A percentile compares a stretch with the other conserved stretches of the same genome.
phyloP scores from a whole-genome alignment of 2,797 vertebrate species.

The Anisognathus igniventris region DNA sequence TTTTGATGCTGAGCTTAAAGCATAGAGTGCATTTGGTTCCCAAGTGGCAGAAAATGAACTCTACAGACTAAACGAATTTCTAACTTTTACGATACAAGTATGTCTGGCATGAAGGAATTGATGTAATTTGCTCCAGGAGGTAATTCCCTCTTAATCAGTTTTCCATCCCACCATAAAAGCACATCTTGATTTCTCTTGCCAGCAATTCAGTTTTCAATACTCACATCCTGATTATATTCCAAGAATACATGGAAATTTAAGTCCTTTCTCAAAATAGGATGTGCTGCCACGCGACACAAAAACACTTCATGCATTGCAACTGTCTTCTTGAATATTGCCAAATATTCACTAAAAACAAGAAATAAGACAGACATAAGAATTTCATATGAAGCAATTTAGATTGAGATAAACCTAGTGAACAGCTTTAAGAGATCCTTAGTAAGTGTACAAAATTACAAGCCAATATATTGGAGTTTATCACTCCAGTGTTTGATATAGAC shows the following conservation, averaged over 20 bases:
- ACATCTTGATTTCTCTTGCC: constrained; percentile 4
- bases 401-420: constrained; percentile 18
- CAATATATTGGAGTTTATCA: background rate
- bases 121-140: constrained; percentile 4
- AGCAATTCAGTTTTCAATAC: constrained; percentile 69
- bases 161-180: constrained; percentile 21
- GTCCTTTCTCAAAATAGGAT: constrained; percentile 95
- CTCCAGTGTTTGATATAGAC: background rate
- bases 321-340: constrained; percentile 99
- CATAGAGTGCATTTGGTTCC: background rate
- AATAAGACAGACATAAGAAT: constrained; percentile 20
- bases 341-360: constrained; percentile 86
- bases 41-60: background rate
- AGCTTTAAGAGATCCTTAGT: constrained; percentile 9
- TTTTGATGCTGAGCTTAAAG: background rate
- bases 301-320: constrained; percentile 99
- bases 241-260: constrained; percentile 98
- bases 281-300: constrained; percentile 94
- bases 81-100: background rate
- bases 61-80: background rate
- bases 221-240: constrained; percentile 98
- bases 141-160: constrained; percentile 39
- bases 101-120: constrained; percentile 1
- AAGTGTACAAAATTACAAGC: constrained; percentile 26
- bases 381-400: constrained; percentile 4